phyloP scores from a whole-genome alignment of 2,888 invertebrate genomes.

The Heliconius hortense region DNA sequence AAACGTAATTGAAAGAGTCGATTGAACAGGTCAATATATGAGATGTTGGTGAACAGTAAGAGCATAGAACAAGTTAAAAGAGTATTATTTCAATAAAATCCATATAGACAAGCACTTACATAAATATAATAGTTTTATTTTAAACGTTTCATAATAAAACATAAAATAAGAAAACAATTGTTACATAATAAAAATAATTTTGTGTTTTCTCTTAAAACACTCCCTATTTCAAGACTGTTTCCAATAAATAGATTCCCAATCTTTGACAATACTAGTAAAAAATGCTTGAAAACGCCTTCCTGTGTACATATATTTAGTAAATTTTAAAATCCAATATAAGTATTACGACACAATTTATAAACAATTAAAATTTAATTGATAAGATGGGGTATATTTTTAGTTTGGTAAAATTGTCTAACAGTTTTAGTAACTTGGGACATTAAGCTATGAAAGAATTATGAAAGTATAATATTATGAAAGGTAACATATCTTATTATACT shows the following conservation, averaged over 20 bases:
- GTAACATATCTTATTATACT: constrained; percentile 26
- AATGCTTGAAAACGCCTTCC: neutral
- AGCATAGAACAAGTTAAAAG: neutral
- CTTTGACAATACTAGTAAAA: neutral
- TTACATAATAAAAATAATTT: neutral
- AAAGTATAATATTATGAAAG: neutral
- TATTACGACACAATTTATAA: neutral
- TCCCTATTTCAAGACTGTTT: neutral
- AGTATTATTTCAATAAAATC: neutral
- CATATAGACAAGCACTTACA: neutral
- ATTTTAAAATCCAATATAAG: neutral
- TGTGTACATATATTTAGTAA: neutral
- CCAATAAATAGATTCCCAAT: neutral
- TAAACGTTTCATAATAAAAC: neutral
- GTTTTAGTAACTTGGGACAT: neutral
- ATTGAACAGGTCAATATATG: neutral
- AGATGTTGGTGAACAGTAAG: neutral
- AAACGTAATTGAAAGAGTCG: neutral
- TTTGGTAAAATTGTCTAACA: too few relatives aligned
- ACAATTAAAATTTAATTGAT: neutral
- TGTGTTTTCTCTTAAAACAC: neutral
- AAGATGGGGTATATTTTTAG: too few relatives aligned
- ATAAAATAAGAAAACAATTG: neutral
- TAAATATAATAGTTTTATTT: neutral
- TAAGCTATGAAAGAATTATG: neutral